These are phyloP conservation scores for Eupristina koningsbergeri DNA, from an alignment of 1,140 invertebrate species.

Conservation along the genomic window DNA sequence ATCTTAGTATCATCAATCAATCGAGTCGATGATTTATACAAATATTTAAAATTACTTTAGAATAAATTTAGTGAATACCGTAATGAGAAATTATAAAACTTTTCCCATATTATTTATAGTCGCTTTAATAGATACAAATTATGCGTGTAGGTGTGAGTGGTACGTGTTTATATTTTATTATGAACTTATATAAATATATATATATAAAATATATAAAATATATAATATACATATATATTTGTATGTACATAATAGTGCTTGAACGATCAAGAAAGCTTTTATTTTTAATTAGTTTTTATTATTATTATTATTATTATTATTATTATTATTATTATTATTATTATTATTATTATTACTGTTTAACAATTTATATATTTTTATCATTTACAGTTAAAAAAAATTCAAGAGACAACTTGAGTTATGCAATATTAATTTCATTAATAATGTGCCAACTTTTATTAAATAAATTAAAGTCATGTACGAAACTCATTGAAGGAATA, in stretches of 20 bases:
- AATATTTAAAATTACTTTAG: background rate
- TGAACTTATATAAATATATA: no score
- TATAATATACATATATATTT: conserved; percentile 8
- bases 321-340: no score
- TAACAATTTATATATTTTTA: background rate
- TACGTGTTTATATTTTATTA: background rate
- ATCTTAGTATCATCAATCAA: background rate
- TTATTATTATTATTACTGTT: no score
- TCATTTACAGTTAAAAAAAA: background rate
- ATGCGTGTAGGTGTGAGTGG: background rate
- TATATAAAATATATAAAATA: no score
- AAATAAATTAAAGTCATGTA: background rate
- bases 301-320: no score
- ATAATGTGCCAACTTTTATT: background rate
- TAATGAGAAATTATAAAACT: background rate
- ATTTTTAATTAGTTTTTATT: background rate
- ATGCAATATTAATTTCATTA: background rate
- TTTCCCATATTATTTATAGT: background rate
- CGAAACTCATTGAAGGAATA: background rate
- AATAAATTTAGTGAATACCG: background rate
- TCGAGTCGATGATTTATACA: background rate
- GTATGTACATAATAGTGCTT: background rate
- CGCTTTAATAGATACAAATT: background rate
- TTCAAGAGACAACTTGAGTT: background rate
- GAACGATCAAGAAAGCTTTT: background rate